Base-by-base conservation (phyloP, 2,113 vertebrate species). In the Upupa epops region DNA sequence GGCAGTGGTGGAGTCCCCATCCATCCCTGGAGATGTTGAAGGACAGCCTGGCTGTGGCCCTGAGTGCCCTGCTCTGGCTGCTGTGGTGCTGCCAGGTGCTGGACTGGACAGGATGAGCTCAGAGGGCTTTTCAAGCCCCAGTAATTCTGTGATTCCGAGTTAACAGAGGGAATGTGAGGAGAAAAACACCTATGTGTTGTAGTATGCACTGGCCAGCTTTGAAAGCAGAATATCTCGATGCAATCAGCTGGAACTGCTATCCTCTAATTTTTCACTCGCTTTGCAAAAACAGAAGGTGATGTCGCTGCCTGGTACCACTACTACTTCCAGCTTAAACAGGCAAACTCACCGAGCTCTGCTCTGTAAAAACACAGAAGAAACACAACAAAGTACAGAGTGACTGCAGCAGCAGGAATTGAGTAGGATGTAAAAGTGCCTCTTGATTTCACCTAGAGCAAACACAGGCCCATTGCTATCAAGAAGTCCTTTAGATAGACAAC, bases 401-500 rank as follows among this genome's bases (percentile, higher is more conserved):
- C 88, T 64, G 31, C 14, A 65, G 9, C 28, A 88, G 70, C 36
- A 83, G 81, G 83, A 79, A 51, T 52, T 56, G 29, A 78, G 24
- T 19, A 72, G 49, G 25, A 72, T 54, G 49, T 69, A 71, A 90
- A 92, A 88, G 29, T 72, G 40, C 15, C 13, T 73, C 32, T 78
- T 75, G 51, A 60, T 9, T 75, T n/a, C 31, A 58, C 17, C 72
- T 65, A 66, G 1, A 70, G 77, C 64, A 88, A 93, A 68, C 72
- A 89, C 3, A 68, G 52, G 26, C 83, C 60, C 68, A 71, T 45
- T 40, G 18, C 31, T 78, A 45, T 54, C 65, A 75, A 86, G 66
- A 93, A 94, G 65, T 90, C 61, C 49, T 86, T 73, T 55, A 92
- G 88, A 92, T 56, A 83, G 65, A 80, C 56, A 94, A 61, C 29